Percentiles rank a stretch among this genome's conserved stretches.
Evolutionary conservation across 2,888 invertebrate genomes (phyloP).

Genomic region (Campoplex nolae): DNA sequence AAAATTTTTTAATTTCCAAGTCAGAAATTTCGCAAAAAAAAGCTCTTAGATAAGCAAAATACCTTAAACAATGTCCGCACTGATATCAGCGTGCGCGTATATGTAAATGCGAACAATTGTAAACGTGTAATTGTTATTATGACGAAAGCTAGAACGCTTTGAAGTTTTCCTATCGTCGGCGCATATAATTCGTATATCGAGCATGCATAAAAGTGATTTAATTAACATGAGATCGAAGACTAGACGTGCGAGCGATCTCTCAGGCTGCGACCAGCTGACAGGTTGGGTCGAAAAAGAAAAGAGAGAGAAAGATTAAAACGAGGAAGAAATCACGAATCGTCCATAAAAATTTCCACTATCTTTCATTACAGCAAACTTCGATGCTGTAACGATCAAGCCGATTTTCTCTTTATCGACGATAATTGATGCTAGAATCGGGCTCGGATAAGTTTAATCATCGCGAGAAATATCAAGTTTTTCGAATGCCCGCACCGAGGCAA

Average conservation of each 20-base stretch:
- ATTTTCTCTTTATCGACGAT: constrained; percentile 13
- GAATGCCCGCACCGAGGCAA: not conserved
- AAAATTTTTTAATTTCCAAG: not conserved
- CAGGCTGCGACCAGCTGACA: not conserved
- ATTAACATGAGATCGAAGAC: constrained; percentile 25
- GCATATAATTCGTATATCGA: constrained; percentile 39
- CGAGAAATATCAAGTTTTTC: constrained; percentile 5
- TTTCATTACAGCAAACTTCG: not conserved
- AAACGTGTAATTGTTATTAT: constrained; percentile 25
- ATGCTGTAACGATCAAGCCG: not conserved
- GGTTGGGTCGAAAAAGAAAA: not conserved
- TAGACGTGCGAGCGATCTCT: not conserved
- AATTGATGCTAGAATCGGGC: not conserved
- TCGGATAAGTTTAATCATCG: not conserved
- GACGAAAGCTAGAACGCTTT: not conserved
- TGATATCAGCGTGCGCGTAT: not conserved
- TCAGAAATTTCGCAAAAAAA: not conserved
- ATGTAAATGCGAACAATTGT: not conserved
- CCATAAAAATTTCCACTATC: constrained; percentile 8
- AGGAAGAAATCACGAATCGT: constrained; percentile 6
- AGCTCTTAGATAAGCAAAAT: not conserved
- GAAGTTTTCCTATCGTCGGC: constrained; percentile 6
- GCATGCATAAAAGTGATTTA: constrained; percentile 36
- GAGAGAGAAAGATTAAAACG: not conserved
- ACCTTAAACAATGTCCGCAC: not conserved